A percentile compares a stretch with the other conserved stretches of the same genome.
phyloP scores from a whole-genome alignment of 2,113 vertebrate genomes.

The Rhynchomys soricoides region DNA sequence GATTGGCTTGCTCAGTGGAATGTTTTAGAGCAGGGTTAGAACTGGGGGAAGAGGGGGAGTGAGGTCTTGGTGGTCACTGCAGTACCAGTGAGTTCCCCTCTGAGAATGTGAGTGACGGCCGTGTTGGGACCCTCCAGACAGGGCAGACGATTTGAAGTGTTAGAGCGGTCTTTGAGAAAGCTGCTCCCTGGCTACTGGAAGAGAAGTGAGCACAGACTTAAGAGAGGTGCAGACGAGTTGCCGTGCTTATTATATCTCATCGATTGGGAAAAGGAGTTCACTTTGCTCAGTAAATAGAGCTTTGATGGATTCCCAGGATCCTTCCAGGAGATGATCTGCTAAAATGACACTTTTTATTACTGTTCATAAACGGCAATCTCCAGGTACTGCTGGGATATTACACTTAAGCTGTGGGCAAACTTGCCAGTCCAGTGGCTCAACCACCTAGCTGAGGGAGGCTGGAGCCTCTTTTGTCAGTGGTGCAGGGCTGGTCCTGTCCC shows the following conservation, averaged over 20 bases:
- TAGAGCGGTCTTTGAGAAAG: constrained; percentile 76
- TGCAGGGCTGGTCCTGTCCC: neutral
- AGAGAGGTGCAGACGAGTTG: constrained; percentile 76
- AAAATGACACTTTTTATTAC: constrained; percentile 99
- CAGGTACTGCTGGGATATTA: constrained; percentile 93
- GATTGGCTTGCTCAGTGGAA: accelerated
- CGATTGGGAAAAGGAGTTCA: constrained; percentile 90
- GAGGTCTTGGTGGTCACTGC: accelerated
- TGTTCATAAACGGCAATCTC: constrained; percentile 99
- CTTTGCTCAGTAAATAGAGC: constrained; percentile 95
- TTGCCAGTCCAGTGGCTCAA: constrained; percentile 86
- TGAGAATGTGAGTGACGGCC: neutral
- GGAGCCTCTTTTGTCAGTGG: constrained; percentile 20
- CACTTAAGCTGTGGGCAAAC: constrained; percentile 99
- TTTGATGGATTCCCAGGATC: constrained; percentile 91
- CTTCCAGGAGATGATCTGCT: constrained; percentile 91
- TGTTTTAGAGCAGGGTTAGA: neutral
- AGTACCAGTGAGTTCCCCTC: accelerated
- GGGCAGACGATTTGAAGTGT: constrained; percentile 57
- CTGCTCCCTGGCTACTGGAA: constrained; percentile 75
- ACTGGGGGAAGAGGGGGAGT: neutral
- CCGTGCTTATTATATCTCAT: constrained; percentile 86
- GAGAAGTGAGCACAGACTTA: constrained; percentile 76
- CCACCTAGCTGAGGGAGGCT: constrained; percentile 79
- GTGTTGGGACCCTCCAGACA: neutral